Evolutionary conservation across 1,140 invertebrate genomes (phyloP).

Genomic region (Drosophila burlai): DNA sequence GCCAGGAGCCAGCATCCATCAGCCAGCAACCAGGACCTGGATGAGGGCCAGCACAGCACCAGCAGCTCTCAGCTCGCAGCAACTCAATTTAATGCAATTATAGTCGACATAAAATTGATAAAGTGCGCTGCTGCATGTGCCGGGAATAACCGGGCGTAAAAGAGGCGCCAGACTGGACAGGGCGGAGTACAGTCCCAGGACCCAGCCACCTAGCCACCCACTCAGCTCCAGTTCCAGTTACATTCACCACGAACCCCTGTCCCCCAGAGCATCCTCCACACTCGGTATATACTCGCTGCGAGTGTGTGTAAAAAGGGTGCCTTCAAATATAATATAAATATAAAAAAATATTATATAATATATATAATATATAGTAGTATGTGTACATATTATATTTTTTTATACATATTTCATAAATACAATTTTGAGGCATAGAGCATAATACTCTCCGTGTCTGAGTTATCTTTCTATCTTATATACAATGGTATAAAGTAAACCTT

Average conservation of each 20-base stretch:
- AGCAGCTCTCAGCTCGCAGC: constrained; percentile 15
- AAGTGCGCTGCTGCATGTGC: constrained; percentile 64
- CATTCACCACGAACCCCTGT: background rate
- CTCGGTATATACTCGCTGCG: background rate
- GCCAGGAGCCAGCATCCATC: background rate
- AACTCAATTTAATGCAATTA: constrained; percentile 76
- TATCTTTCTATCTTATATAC: too few relatives aligned
- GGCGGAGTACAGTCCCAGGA: background rate
- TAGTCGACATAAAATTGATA: constrained; percentile 76
- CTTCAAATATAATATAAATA: background rate
- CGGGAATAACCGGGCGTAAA: constrained; percentile 33
- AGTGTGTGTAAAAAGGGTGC: background rate
- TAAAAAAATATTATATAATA: too few relatives aligned
- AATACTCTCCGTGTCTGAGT: too few relatives aligned
- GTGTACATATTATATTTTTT: too few relatives aligned
- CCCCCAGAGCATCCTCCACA: background rate
- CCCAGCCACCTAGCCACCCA: too few relatives aligned
- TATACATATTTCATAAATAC: too few relatives aligned
- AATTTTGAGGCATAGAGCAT: too few relatives aligned
- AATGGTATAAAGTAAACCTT: too few relatives aligned
- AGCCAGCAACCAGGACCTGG: background rate
- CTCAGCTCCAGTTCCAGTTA: background rate
- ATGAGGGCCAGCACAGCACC: background rate
- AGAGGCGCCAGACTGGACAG: constrained; percentile 10
- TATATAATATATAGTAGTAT: too few relatives aligned